Conservation (phyloP, 35 echinoderm and acorn worm genomes). For the Diadema setosum region DNA sequence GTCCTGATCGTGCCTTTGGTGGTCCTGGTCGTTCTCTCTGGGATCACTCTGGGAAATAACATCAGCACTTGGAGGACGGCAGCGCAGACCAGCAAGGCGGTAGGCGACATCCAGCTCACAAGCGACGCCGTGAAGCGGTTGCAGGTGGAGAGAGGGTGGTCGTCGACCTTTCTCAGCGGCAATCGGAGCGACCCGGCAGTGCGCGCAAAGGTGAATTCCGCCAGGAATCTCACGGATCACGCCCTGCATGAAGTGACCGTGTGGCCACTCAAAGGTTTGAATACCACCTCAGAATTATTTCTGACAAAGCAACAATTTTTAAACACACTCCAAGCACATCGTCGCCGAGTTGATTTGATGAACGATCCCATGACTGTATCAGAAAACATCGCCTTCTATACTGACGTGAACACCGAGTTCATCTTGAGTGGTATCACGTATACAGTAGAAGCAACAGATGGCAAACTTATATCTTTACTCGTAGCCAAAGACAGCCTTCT, state of each 20-base stretch:
- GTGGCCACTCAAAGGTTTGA: neutral
- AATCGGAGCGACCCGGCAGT: neutral
- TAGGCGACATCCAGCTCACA: neutral
- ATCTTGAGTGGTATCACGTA: neutral
- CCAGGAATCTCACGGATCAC: neutral
- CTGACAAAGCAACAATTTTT: neutral
- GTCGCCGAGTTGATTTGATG: neutral
- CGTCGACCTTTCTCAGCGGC: neutral
- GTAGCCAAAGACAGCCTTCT: conserved; percentile 34
- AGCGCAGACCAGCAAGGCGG: neutral
- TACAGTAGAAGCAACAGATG: neutral
- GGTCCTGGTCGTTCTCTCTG: neutral
- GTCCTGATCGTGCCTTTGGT: neutral
- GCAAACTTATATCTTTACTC: neutral
- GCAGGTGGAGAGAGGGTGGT: conserved; percentile 30
- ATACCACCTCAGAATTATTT: neutral
- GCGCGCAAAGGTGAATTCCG: neutral
- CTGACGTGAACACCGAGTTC: neutral
- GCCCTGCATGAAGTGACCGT: neutral
- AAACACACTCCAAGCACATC: neutral
- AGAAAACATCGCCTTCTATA: conserved; percentile 13
- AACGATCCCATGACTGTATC: neutral
- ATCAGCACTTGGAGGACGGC: neutral
- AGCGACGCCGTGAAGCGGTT: neutral
- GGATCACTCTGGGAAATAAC: neutral